Evolutionary conservation across 2,888 invertebrate genomes (phyloP).

Genomic region (Heliconius ismenius): DNA sequence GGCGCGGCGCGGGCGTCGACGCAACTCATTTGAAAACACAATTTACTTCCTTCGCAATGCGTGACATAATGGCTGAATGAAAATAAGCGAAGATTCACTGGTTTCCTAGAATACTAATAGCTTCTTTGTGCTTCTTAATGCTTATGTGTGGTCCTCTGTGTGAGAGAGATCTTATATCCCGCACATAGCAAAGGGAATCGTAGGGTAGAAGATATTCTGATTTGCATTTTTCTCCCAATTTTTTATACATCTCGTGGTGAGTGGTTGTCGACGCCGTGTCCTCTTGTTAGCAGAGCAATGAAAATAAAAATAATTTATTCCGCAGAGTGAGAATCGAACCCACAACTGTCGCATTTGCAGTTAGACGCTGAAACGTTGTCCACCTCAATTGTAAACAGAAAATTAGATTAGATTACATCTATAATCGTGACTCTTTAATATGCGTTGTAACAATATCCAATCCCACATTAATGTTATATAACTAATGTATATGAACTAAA

Average conservation of each 20-base stretch:
- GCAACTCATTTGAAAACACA: conserved; percentile 30
- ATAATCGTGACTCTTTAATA: background rate
- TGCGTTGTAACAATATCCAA: background rate
- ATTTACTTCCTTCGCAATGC: conserved; percentile 30
- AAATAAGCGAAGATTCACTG: conserved; percentile 21
- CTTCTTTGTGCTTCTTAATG: conserved; percentile 14
- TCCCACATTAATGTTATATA: background rate
- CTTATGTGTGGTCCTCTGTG: background rate
- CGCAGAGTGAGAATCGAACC: background rate
- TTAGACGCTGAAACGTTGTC: background rate
- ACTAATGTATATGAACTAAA: background rate
- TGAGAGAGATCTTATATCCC: background rate
- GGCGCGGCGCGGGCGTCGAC: conserved; percentile 7
- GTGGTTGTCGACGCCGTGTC: too few relatives aligned
- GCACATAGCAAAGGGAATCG: background rate
- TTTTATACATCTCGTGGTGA: too few relatives aligned
- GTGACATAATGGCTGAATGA: conserved; percentile 32
- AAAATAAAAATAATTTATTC: too few relatives aligned
- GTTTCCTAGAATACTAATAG: conserved; percentile 35
- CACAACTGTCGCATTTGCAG: background rate
- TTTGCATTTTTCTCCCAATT: background rate
- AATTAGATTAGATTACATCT: background rate
- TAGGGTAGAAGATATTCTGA: background rate
- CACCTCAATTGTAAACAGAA: background rate
- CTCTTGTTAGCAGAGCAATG: too few relatives aligned